Base-by-base conservation (phyloP, 2,888 invertebrate species). In the Microctonus brassicae region DNA sequence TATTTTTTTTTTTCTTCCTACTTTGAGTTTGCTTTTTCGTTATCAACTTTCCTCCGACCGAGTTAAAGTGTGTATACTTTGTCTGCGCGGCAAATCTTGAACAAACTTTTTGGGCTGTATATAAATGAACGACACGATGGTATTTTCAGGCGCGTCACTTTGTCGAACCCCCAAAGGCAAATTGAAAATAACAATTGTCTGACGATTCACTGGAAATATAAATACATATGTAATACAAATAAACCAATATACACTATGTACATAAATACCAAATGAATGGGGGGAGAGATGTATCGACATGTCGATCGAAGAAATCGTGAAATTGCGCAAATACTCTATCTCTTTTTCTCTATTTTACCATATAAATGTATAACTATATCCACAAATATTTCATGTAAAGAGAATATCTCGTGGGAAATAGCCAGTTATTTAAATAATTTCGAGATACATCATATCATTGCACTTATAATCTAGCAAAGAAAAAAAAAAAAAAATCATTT, bases 361-460 rank as follows among this genome's bases (percentile, higher is more conserved):
- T 29, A 29, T 29, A 5, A 5, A 5, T 7, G 29, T 29, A n/a
- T n/a, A n/a, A n/a, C n/a, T n/a, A n/a, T n/a, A n/a, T n/a, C n/a
- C n/a, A n/a, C n/a, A n/a, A n/a, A n/a, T n/a, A n/a, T n/a, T n/a
- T 39, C 34, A 57, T 29, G 39, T 64, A 22, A n/a, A 47, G 20
- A 24, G 60, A 70, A 58, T 64, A 33, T 70, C 64, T 70, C 47
- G 70, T 70, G 64, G 53, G 69, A 69, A 64, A 24, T 47, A 57
- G 64, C 47, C 34, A 64, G 62, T 20, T 39, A 58, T 63, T 62
- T 63, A 42, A 63, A 69, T 69, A 69, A 69, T 63, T 69, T 63
- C 53, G 63, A 64, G 64, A 64, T 58, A 64, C 39, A 69, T 55
- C 69, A 26, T 33, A 64, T 58, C 20, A 57, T 58, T 57, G 53